Evolutionary conservation across 2,888 invertebrate species (phyloP), one percentile per base, ranked within the genome.

Genomic region (Entomobrya proxima): DNA sequence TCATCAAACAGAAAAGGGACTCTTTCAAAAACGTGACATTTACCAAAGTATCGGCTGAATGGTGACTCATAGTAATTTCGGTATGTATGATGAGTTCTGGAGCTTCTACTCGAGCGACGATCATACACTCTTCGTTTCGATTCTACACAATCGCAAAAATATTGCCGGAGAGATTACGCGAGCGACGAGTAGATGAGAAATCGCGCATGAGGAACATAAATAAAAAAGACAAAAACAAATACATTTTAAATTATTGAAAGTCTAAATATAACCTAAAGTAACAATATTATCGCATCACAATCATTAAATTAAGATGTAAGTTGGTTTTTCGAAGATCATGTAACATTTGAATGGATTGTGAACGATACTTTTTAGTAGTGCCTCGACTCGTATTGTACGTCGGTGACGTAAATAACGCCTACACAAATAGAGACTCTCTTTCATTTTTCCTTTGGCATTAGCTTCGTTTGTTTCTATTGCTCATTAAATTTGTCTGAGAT

Each of bases 11-110:
- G 64, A 40, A 67, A 40, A 67, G 40, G 67, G 67, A 24, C 9
- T n/a, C 37, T 79, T 85, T 44, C 5, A 40, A 80, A 58, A 69
- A 83, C 32, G 11, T 77, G 50, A 61, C 58, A 75, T 85, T 92
- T 96, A 96, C 96, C 96, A 93, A 96, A 96, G 93, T 95, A 95
- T 93, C 96, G 95, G 93, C 95, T 96, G 93, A 96, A 96, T 92
- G 96, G 96, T 92, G 96, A 95, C 92, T 96, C 96, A 93, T 96
- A 96, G 94, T 95, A 95, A 94, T 90, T 90, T 87, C 89, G 90
- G 87, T 84, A 77, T 61, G 88, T 86, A 44, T 90, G 85, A 86
- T 90, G 90, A 85, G 90, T 90, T 86, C 89, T 89, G 83, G 87
- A 88, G 88, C 86, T 89, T 88, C 89, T 88, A 88, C 95, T 95